A percentile compares a stretch with the other conserved stretches of the same genome.
Conservation (phyloP, 30 jellyfish, hydroid and myxozoan species). For the Chironex yamaguchii region DNA sequence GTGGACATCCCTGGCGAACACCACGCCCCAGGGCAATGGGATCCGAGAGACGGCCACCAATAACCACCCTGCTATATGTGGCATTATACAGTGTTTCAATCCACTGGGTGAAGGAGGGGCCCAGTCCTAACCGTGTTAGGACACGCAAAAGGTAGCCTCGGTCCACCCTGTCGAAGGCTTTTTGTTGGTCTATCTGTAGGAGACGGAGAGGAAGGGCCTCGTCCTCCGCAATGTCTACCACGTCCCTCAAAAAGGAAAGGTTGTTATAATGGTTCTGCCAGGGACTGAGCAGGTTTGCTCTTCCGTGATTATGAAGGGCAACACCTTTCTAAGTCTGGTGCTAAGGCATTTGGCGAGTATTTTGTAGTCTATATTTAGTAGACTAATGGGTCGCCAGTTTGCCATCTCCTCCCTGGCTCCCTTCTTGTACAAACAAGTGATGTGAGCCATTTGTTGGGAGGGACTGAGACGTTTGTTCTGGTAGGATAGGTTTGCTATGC, state of each 20-base stretch:
- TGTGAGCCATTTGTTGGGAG: too few relatives aligned
- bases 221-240: slow-evolving; percentile 10
- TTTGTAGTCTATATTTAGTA: slow-evolving; percentile 23
- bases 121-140: not conserved
- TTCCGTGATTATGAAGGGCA: slow-evolving; percentile 1
- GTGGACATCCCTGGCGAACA: slow-evolving; percentile 52
- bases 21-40: slow-evolving; percentile 2
- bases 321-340: slow-evolving; percentile 11
- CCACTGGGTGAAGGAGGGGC: slow-evolving; percentile 3
- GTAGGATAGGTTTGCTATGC: too few relatives aligned
- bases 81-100: not conserved
- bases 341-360: slow-evolving; percentile 25
- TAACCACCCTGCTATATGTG: not conserved
- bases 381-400: slow-evolving; percentile 64
- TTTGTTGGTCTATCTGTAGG: slow-evolving; percentile 4
- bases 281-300: slow-evolving; percentile 61
- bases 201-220: slow-evolving; percentile 22
- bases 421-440: slow-evolving; percentile 4
- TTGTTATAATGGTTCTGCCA: slow-evolving; percentile 19
- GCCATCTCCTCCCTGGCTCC: slow-evolving; percentile 10
- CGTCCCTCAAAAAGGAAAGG: slow-evolving; percentile 16
- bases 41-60: not conserved
- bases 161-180: slow-evolving; percentile 33
- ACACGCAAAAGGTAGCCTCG: not conserved
- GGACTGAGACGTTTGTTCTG: too few relatives aligned